A percentile compares a stretch with the other conserved stretches of the same genome.
These are phyloP conservation scores for Bombus sibiricus DNA, from an alignment of 1,140 invertebrate genomes.

Conservation along the genomic window DNA sequence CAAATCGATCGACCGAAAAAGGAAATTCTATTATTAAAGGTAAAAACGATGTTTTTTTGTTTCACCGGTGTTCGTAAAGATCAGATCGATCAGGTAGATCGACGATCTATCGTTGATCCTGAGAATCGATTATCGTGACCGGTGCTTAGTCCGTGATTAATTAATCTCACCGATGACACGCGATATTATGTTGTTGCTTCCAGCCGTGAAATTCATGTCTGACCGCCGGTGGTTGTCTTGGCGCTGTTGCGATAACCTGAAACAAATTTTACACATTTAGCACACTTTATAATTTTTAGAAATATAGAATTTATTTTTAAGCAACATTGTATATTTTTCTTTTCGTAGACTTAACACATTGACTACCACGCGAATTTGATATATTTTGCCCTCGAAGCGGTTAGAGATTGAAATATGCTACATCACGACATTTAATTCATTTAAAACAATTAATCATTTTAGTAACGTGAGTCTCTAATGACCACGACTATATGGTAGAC, in stretches of 20 bases:
- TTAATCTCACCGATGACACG: conserved; percentile 3
- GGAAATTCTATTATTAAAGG: conserved; percentile 16
- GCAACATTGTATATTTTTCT: no score
- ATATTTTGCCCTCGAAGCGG: no score
- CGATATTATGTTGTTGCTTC: neutral
- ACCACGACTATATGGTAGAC: no score
- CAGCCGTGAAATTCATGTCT: conserved; percentile 30
- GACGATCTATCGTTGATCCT: neutral
- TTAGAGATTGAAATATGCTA: no score
- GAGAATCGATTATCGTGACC: neutral
- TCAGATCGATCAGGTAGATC: neutral
- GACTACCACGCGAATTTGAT: no score
- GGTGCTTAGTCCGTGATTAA: neutral
- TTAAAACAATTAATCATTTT: no score
- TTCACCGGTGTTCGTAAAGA: neutral
- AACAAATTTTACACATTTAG: conserved; percentile 19
- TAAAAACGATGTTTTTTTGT: conserved; percentile 27
- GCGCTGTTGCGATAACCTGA: conserved; percentile 29
- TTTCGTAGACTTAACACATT: no score
- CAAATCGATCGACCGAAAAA: conserved; percentile 31
- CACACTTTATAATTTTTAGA: no score
- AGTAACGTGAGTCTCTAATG: no score
- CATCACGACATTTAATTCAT: no score
- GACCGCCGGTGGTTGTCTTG: conserved; percentile 13
- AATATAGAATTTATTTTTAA: no score